Conservation (phyloP, 2,888 invertebrate genomes). For the Metopia argyrocephala region DNA sequence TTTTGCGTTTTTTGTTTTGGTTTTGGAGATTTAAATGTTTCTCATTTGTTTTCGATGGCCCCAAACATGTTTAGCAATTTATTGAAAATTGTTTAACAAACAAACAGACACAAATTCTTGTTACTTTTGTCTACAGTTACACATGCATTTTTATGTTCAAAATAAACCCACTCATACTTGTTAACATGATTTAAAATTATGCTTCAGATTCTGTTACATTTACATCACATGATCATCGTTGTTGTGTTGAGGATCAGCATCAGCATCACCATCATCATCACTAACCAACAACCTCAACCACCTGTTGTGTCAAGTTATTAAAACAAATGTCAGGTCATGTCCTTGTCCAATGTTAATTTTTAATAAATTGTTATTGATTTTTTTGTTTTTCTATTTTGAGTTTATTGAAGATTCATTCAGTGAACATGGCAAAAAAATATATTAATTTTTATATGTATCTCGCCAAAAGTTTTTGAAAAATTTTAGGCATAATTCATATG, state of each 20-base stretch:
- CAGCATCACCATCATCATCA: too few species aligned
- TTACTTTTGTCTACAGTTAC: neutral
- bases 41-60: slow-evolving; percentile 42
- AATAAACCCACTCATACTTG: slow-evolving; percentile 58
- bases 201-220: slow-evolving; percentile 11
- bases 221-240: neutral
- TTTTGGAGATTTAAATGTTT: slow-evolving; percentile 33
- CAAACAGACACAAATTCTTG: neutral
- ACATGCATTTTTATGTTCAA: slow-evolving; percentile 35
- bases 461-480: too few species aligned
- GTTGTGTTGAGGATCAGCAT: neutral
- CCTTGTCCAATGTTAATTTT: slow-evolving; percentile 53
- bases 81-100: slow-evolving; percentile 1
- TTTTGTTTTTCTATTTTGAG: neutral
- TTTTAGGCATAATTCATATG: too few species aligned
- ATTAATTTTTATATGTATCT: too few species aligned
- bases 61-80: slow-evolving; percentile 47
- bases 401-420: slow-evolving; percentile 4
- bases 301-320: slow-evolving; percentile 67
- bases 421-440: neutral
- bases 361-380: slow-evolving; percentile 7
- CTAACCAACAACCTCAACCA: too few species aligned
- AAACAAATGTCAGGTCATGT: slow-evolving; percentile 67
- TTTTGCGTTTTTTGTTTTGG: neutral
- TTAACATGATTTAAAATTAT: slow-evolving; percentile 48